These are phyloP conservation scores for Kryptolebias marmoratus DNA, from an alignment of 2,113 vertebrate genomes.

Conservation along the genomic window DNA sequence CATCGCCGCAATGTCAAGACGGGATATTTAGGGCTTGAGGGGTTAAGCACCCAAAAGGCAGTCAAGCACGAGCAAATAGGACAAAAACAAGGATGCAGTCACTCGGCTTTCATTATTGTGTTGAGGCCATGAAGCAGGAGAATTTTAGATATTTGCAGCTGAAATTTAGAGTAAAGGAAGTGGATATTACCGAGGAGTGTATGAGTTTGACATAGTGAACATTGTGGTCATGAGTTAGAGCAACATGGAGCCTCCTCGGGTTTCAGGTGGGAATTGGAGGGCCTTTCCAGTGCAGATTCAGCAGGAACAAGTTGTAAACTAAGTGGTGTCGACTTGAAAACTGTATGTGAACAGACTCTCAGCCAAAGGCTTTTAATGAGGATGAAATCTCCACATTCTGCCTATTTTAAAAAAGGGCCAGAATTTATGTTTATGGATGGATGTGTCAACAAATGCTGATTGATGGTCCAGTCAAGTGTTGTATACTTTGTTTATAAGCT, in stretches of 20 bases:
- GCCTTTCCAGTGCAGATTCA: constrained; percentile 47
- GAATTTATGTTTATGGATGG: too few species aligned
- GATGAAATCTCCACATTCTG: background rate
- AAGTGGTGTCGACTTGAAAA: constrained; percentile 41
- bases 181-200: constrained; percentile 22
- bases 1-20: constrained; percentile 59
- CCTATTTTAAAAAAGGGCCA: background rate
- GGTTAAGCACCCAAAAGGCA: constrained; percentile 40
- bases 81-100: background rate
- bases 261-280: constrained; percentile 57
- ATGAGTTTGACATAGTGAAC: constrained; percentile 50
- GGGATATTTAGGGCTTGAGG: constrained; percentile 61
- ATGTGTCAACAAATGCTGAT: too few species aligned
- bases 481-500: too few species aligned
- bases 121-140: background rate
- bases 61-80: constrained; percentile 28
- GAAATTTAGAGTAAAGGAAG: constrained; percentile 19
- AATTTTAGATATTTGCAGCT: background rate
- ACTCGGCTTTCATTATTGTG: background rate
- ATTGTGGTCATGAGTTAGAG: constrained; percentile 54
- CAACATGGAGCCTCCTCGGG: constrained; percentile 59
- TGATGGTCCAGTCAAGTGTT: too few species aligned
- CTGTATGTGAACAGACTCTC: constrained; percentile 3
- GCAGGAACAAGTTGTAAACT: constrained; percentile 52
- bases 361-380: background rate